A percentile compares a stretch with the other conserved stretches of the same genome.
These are phyloP conservation scores for Dynastes hyllus DNA, from an alignment of 2,888 invertebrate species.

Conservation along the genomic window DNA sequence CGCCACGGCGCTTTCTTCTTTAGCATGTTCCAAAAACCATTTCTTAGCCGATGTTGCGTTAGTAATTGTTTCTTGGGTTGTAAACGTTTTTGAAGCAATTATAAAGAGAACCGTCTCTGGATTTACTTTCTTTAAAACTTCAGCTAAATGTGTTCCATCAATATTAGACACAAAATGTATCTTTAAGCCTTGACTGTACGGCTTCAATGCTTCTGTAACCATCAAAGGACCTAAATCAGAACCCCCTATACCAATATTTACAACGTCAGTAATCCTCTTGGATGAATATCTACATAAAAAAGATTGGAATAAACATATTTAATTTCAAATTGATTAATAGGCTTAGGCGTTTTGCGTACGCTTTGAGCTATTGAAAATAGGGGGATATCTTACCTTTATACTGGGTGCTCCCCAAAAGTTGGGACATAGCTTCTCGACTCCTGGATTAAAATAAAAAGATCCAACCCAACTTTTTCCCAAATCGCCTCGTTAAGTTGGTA, in stretches of 20 bases:
- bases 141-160: constrained; percentile 98
- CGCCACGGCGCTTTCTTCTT: constrained; percentile 92
- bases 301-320: neutral
- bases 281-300: constrained; percentile 83
- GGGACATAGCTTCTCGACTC: too few species aligned
- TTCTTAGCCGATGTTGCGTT: constrained; percentile 98
- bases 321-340: neutral
- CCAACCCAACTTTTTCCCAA: too few species aligned
- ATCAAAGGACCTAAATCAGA: constrained; percentile 99
- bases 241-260: constrained; percentile 99
- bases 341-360: too few species aligned
- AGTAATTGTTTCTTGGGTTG: constrained; percentile 99
- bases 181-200: constrained; percentile 89
- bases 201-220: constrained; percentile 98
- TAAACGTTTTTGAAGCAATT: constrained; percentile 99
- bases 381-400: too few species aligned
- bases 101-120: constrained; percentile 98
- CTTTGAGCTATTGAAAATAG: too few species aligned
- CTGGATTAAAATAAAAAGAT: too few species aligned
- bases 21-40: constrained; percentile 92
- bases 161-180: constrained; percentile 99
- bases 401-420: too few species aligned
- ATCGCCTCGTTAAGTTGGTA: too few species aligned
- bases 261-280: constrained; percentile 95
- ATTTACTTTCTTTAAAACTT: constrained; percentile 90